Evolutionary conservation across 2,888 invertebrate species (phyloP), one percentile per base, ranked within the genome.

Genomic region (Cecidostiba fungosa): DNA sequence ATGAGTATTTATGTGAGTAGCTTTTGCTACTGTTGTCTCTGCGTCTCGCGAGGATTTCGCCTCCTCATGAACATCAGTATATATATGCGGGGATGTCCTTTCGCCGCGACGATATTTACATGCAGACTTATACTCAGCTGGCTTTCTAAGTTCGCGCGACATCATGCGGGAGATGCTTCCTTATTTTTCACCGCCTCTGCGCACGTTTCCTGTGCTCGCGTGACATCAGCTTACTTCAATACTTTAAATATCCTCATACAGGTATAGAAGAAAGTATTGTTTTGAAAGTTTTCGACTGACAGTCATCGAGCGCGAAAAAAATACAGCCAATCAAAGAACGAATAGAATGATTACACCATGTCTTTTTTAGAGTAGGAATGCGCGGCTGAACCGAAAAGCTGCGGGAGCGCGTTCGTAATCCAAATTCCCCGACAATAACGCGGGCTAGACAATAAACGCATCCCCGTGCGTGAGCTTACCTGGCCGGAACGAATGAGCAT

Each of bases 401-500:
- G 47, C 23, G 1, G 54, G n/a, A 1, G 32, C 19, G 39, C 77
- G 12, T 43, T n/a, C 23, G 54, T 23, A n/a, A 36, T 36, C 73
- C 72, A 32, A 77, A 78, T 84, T 78, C 32, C 19, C 43, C 47
- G 16, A 4, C 8, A 19, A n/a, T 47, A 1, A 6, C 4, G 36
- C 6, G 43, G 50, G 14, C 59, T 77, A 70, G 29, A 83, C 77
- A 83, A 83, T 77, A 66, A 81, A 14, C 23, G 43, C 43, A 54
- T 79, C 50, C 39, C 69, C 69, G 59, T 62, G 72, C 72, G 69
- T 62, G 66, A 50, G 54, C 54, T 32, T 77, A 77, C 69, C 76
- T 39, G 76, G 19, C 39, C 14, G 82, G 59, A 84, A 77, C 78
- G 77, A 78, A 72, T 59, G 73, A 78, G n/a, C 74, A 19, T n/a